Conservation (phyloP, 2,797 vertebrate species). For the Amniataba percoides region DNA sequence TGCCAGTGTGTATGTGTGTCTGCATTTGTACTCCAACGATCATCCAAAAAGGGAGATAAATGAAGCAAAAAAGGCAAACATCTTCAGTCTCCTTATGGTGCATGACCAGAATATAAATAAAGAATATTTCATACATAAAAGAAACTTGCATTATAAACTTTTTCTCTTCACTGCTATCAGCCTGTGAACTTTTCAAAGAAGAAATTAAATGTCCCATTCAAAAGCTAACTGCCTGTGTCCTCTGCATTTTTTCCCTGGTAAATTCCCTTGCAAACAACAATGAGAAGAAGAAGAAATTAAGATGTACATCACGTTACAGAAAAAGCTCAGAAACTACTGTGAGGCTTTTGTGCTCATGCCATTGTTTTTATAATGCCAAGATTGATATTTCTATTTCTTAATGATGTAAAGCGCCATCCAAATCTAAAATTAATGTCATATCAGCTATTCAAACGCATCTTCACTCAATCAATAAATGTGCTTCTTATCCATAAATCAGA, state of each 20-base stretch:
- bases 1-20: not conserved
- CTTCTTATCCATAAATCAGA: not conserved
- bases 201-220: slow-evolving; percentile 5
- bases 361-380: not conserved
- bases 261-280: slow-evolving; percentile 10
- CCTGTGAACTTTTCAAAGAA: not conserved
- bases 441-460: not conserved
- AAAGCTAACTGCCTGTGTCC: not conserved
- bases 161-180: slow-evolving; percentile 10
- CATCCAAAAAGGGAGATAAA: slow-evolving; percentile 7
- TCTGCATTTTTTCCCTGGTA: slow-evolving; percentile 5
- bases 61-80: slow-evolving; percentile 14
- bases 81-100: not conserved
- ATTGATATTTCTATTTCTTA: slow-evolving; percentile 3
- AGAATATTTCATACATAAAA: not conserved
- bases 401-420: not conserved
- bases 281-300: slow-evolving; percentile 13
- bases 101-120: slow-evolving; percentile 13
- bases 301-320: not conserved
- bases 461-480: slow-evolving; percentile 12
- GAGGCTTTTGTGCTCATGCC: not conserved
- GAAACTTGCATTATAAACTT: not conserved
- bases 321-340: slow-evolving; percentile 5
- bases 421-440: slow-evolving; percentile 28
- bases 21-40: slow-evolving; percentile 4